Evolutionary conservation across 64 coral and sea anemone species (phyloP).

Genomic region (Dendrophyllia cribrosa): DNA sequence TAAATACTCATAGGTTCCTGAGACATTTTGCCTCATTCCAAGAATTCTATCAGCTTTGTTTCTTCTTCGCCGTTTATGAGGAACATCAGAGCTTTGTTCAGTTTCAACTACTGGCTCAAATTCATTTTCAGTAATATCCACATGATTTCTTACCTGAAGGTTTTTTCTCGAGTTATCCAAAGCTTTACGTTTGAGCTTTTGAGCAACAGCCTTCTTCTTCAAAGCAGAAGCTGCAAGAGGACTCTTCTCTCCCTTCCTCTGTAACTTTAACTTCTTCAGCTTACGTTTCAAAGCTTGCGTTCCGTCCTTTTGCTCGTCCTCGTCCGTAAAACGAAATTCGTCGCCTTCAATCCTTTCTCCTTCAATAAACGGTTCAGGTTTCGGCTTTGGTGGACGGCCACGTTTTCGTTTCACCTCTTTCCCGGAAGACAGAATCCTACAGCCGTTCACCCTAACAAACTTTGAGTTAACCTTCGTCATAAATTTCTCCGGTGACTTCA

Average conservation of each 20-base stretch:
- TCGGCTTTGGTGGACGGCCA: slow-evolving; percentile 80
- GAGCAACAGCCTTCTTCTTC: slow-evolving; percentile 72
- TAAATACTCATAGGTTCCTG: slow-evolving; percentile 82
- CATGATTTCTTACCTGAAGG: slow-evolving; percentile 65
- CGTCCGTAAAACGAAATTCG: slow-evolving; percentile 87
- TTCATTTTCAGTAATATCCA: not conserved
- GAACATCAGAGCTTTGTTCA: slow-evolving; percentile 45
- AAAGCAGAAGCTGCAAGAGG: slow-evolving; percentile 65
- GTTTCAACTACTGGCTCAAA: slow-evolving; percentile 15
- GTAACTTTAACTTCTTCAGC: slow-evolving; percentile 74
- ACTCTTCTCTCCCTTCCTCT: slow-evolving; percentile 63
- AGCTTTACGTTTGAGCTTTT: slow-evolving; percentile 85
- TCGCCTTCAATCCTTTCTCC: slow-evolving; percentile 41
- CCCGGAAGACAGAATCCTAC: slow-evolving; percentile 47
- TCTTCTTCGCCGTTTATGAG: slow-evolving; percentile 70
- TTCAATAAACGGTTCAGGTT: slow-evolving; percentile 41
- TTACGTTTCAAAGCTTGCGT: slow-evolving; percentile 41
- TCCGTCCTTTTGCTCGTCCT: slow-evolving; percentile 54
- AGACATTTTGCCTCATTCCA: slow-evolving; percentile 80
- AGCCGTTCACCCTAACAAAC: slow-evolving; percentile 79
- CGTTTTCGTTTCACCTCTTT: slow-evolving; percentile 78
- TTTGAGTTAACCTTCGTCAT: slow-evolving; percentile 78
- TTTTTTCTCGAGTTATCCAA: slow-evolving; percentile 73
- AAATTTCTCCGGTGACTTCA: slow-evolving; percentile 50
- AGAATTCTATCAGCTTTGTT: slow-evolving; percentile 87